Conservation (phyloP, 2,113 vertebrate species). For the Leptobrachium ailaonicum region DNA sequence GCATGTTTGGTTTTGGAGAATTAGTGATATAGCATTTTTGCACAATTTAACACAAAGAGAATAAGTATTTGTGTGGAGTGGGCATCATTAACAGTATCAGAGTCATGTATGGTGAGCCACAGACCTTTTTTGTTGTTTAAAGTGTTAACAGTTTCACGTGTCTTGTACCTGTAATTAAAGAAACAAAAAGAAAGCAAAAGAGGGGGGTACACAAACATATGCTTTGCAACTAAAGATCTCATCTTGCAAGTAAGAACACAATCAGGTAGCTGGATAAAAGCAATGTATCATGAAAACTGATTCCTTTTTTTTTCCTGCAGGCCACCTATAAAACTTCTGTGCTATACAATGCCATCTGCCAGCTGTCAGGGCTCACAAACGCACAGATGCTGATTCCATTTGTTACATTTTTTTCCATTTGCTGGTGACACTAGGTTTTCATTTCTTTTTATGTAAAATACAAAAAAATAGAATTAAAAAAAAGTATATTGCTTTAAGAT, state of each 20-base stretch:
- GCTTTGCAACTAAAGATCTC: slow-evolving; percentile 22
- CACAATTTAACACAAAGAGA: no score
- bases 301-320: slow-evolving; percentile 43
- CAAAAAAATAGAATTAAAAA: neutral
- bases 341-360: slow-evolving; percentile 38
- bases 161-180: neutral
- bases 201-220: slow-evolving; percentile 16
- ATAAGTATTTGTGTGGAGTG: no score
- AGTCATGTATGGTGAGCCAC: no score
- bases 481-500: no score
- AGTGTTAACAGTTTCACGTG: neutral
- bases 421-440: neutral
- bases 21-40: no score
- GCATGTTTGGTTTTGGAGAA: no score
- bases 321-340: slow-evolving; percentile 37
- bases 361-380: slow-evolving; percentile 25
- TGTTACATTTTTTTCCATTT: slow-evolving; percentile 8
- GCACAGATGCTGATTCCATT: slow-evolving; percentile 33
- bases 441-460: neutral
- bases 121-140: no score
- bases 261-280: slow-evolving; percentile 18
- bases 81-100: no score
- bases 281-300: slow-evolving; percentile 30
- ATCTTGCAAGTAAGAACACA: slow-evolving; percentile 21
- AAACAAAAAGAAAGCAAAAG: neutral